phyloP scores from a whole-genome alignment of 2,797 vertebrate genomes.

The Brotula barbata region DNA sequence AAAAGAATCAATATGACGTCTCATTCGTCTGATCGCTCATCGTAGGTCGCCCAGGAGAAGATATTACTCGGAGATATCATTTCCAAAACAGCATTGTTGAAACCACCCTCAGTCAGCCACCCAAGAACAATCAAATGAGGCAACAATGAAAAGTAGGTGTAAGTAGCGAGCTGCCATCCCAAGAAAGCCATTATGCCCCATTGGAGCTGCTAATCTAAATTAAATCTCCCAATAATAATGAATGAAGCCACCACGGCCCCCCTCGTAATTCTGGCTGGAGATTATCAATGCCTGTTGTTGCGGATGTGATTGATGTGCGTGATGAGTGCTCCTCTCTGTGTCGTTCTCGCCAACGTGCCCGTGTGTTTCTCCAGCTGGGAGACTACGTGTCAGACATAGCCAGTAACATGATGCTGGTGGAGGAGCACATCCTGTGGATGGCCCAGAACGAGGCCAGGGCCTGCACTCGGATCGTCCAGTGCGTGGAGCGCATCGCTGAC shows the following conservation, averaged over 20 bases:
- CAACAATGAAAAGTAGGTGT: slow-evolving; percentile 70
- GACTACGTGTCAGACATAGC: slow-evolving; percentile 86
- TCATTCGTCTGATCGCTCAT: slow-evolving; percentile 53
- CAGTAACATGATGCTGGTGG: slow-evolving; percentile 90
- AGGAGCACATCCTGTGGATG: slow-evolving; percentile 91
- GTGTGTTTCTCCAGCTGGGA: slow-evolving; percentile 75
- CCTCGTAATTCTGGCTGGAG: slow-evolving; percentile 59
- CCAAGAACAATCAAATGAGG: slow-evolving; percentile 53
- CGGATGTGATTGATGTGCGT: slow-evolving; percentile 54
- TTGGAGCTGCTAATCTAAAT: slow-evolving; percentile 76
- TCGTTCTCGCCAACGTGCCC: slow-evolving; percentile 11
- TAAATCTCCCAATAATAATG: slow-evolving; percentile 77
- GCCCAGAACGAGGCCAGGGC: slow-evolving; percentile 88
- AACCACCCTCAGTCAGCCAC: slow-evolving; percentile 53
- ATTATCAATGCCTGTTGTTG: slow-evolving; percentile 70
- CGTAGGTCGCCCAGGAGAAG: slow-evolving; percentile 47
- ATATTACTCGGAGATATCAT: slow-evolving; percentile 53
- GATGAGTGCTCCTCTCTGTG: slow-evolving; percentile 37
- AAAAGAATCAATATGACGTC: slow-evolving; percentile 56
- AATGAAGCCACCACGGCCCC: slow-evolving; percentile 68
- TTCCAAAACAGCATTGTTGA: slow-evolving; percentile 46
- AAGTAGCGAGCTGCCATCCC: slow-evolving; percentile 69
- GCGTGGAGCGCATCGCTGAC: slow-evolving; percentile 85
- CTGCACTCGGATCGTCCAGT: slow-evolving; percentile 88
- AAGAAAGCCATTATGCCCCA: slow-evolving; percentile 67